phyloP scores from a whole-genome alignment of 1,140 invertebrate genomes.

The Aphis craccivora region DNA sequence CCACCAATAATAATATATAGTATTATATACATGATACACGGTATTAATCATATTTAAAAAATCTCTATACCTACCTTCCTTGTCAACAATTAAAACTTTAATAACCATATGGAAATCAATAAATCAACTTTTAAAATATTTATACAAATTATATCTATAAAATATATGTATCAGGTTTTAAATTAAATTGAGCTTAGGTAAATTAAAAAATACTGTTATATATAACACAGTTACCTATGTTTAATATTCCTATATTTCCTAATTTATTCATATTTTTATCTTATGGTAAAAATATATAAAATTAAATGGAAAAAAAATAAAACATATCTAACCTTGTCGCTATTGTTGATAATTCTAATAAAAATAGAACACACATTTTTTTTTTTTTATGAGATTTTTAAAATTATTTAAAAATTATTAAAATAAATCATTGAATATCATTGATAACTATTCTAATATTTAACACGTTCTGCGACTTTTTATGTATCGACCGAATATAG shows the following conservation, averaged over 20 bases:
- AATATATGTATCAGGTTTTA: background rate
- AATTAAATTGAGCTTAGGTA: background rate
- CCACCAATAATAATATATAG: background rate
- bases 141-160: background rate
- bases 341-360: background rate
- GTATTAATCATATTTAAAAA: background rate
- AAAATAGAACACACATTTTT: background rate
- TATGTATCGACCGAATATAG: background rate
- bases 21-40: too few species aligned
- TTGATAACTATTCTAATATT: constrained; percentile 17
- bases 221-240: background rate
- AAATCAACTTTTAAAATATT: background rate
- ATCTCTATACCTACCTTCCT: background rate
- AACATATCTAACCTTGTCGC: background rate
- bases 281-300: background rate
- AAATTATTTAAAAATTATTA: background rate
- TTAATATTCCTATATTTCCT: background rate
- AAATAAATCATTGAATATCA: background rate
- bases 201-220: background rate
- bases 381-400: background rate
- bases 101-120: background rate
- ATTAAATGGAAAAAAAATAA: background rate
- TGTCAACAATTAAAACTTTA: background rate
- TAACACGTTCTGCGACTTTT: background rate
- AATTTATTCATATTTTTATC: background rate